Base-by-base conservation (phyloP, 30 jellyfish, hydroid and myxozoan genomes). In the Cassiopea andromeda region DNA sequence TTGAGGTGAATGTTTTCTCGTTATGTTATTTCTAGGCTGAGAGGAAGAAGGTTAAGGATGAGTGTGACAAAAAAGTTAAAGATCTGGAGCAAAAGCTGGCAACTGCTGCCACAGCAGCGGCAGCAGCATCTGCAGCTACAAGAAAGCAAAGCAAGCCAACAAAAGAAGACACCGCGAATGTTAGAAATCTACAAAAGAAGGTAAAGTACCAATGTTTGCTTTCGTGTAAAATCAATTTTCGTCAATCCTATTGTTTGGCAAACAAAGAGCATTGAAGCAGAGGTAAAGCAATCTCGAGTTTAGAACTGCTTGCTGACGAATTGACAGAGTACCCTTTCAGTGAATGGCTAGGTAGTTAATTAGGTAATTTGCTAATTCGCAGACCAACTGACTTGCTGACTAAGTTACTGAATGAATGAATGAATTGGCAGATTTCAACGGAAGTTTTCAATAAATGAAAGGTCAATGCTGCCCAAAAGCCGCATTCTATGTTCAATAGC, bases 121-220 rank as follows among this genome's bases (percentile, higher is more conserved):
- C 38, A 27, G 38, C 38, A 27, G 38, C 38, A 27, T 27, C 38
- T 1, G 87, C 83, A 9, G 76, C 76, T 10, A 67, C 54, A 18
- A 50, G 87, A 46, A 54, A 74, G 79, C 87, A 73, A 44, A 75
- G 87, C 48, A 73, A 69, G 48, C 57, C 57, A 48, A 54, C 86
- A 15, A 84, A 75, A 64, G 97, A 78, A 44, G 97, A 88, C 49
- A 50, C 95, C 15, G 92, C 89, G 3, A 77, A 60, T 16, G 82
- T 72, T 43, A 90, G 82, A 57, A 82, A 84, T 1, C 44, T 90
- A 72, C 87, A 90, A 71, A 81, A 85, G 60, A 94, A 94, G 94
- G 98, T 93, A 73, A 8, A 1, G 1, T 10, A 54, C 12, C 64
- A 10, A 10, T 27, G 38, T 0, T 27, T 27, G 38, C 38, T 27